Evolutionary conservation across 2,888 invertebrate genomes (phyloP), one percentile per base, ranked within the genome.

Genomic region (Gastracanthus pulcherrimus): DNA sequence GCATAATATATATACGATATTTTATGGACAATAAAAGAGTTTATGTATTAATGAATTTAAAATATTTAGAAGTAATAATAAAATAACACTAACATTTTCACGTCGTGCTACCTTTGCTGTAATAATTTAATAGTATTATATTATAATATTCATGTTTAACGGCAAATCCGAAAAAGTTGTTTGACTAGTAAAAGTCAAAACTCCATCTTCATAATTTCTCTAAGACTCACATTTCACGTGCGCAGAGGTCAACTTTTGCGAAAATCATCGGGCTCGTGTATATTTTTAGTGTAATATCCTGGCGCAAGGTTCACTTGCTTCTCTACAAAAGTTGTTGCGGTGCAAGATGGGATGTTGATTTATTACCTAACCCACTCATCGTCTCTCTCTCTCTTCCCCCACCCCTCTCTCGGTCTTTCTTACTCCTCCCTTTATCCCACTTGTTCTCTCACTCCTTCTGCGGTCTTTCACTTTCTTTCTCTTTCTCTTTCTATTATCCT

Each of bases 331-430:
- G n/a, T 36, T 26, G 34, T 19, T n/a, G 3, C 16, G 60, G 38
- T 67, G 62, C 41, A 78, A 72, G 83, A 83, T 80, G 76, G 80
- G 67, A 84, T 78, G 82, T 82, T 84, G 84, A 85, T 85, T 84
- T 85, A 85, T 75, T 58, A 55, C 81, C 71, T 48, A 70, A 77
- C 36, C 76, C 66, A 66, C 48, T 64, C 75, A 45, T 36, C 51
- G 26, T 48, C 45, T 45, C 13, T 31, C 41, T 55, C 66, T 66
- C 13, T 51, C 55, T n/a, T n/a, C 16, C 58, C 41, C 26, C 16
- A 19, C 45, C n/a, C 45, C 13, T 34, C 23, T 19, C 45, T 9
- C 31, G 19, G 13, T 36, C 23, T 29, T 23, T 13, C 48, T 9
- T 45, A 45, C 1, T 19, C 36, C 13, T 55, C 19, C 19, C 6